These are phyloP conservation scores for Cydia pomonella DNA, from an alignment of 1,140 invertebrate genomes.

Conservation along the genomic window DNA sequence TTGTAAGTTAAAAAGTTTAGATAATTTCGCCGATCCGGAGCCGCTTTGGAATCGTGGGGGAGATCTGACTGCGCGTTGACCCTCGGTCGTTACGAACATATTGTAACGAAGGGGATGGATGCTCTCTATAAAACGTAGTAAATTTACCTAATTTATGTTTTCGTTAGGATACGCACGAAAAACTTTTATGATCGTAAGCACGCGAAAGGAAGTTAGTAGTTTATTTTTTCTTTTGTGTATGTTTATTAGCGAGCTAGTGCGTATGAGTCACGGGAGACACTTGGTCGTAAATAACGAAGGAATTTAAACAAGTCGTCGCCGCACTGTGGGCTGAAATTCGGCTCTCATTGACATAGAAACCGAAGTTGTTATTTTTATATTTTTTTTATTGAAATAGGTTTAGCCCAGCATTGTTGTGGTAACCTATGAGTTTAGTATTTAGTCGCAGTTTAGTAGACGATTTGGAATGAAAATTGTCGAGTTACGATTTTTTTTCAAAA, in stretches of 20 bases:
- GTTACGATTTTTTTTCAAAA: too few species aligned
- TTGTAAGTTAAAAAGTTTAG: conserved; percentile 79
- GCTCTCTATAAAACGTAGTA: conserved; percentile 72
- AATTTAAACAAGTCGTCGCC: conserved; percentile 63
- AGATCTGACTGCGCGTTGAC: conserved; percentile 69
- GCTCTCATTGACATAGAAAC: too few species aligned
- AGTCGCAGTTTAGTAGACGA: too few species aligned
- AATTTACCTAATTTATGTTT: conserved; percentile 80
- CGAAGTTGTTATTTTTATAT: too few species aligned
- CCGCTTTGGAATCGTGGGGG: conserved; percentile 64
- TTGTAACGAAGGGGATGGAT: conserved; percentile 78
- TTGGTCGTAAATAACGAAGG: conserved; percentile 63
- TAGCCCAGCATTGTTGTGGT: too few species aligned
- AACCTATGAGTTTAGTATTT: too few species aligned
- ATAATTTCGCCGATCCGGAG: conserved; percentile 72
- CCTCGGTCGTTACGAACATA: conserved; percentile 75
- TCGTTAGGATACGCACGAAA: conserved; percentile 74
- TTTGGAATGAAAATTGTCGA: too few species aligned
- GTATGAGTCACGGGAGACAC: conserved; percentile 65
- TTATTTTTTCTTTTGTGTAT: conserved; percentile 66
- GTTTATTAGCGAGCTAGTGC: conserved; percentile 69
- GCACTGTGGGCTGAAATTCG: too few species aligned
- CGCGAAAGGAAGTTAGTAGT: conserved; percentile 76
- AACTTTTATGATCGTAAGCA: conserved; percentile 76
- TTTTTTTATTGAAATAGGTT: too few species aligned